These are phyloP conservation scores for Plemyria rubiginata DNA, from an alignment of 2,888 invertebrate species.

Conservation along the genomic window DNA sequence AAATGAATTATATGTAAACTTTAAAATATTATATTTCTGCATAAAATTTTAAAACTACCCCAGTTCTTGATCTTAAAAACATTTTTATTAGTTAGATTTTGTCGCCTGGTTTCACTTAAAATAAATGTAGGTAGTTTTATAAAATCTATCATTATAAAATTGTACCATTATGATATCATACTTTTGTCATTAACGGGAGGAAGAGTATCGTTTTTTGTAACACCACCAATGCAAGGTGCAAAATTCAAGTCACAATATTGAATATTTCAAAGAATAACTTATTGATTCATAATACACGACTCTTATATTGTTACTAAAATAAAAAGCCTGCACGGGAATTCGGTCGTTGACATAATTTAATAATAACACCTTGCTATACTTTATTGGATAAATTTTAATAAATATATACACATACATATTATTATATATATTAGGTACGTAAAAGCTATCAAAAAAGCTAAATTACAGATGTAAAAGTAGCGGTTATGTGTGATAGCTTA, in stretches of 20 bases:
- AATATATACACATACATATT: not conserved
- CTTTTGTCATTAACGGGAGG: slow-evolving; percentile 20
- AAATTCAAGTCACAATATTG: slow-evolving; percentile 8
- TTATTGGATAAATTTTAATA: not conserved
- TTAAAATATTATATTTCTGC: slow-evolving; percentile 77
- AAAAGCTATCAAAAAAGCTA: slow-evolving; percentile 1
- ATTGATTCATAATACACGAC: slow-evolving; percentile 4
- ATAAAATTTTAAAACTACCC: slow-evolving; percentile 69
- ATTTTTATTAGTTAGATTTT: slow-evolving; percentile 71
- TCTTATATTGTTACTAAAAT: slow-evolving; percentile 18
- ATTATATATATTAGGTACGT: not conserved
- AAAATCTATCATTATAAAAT: slow-evolving; percentile 37
- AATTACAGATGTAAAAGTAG: slow-evolving; percentile 4
- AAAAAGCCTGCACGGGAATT: slow-evolving; percentile 21
- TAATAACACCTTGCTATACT: not conserved
- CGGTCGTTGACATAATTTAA: slow-evolving; percentile 18
- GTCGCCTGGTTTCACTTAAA: slow-evolving; percentile 66
- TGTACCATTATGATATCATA: slow-evolving; percentile 27
- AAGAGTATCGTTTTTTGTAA: slow-evolving; percentile 26
- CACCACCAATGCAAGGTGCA: slow-evolving; percentile 18
- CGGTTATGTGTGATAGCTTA: slow-evolving; percentile 3
- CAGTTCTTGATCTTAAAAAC: slow-evolving; percentile 78
- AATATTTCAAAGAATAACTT: slow-evolving; percentile 5
- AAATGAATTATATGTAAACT: slow-evolving; percentile 81
- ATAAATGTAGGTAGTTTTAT: slow-evolving; percentile 39